Evolutionary conservation across 2,888 invertebrate genomes (phyloP).

Genomic region (Fragum whitleyi): DNA sequence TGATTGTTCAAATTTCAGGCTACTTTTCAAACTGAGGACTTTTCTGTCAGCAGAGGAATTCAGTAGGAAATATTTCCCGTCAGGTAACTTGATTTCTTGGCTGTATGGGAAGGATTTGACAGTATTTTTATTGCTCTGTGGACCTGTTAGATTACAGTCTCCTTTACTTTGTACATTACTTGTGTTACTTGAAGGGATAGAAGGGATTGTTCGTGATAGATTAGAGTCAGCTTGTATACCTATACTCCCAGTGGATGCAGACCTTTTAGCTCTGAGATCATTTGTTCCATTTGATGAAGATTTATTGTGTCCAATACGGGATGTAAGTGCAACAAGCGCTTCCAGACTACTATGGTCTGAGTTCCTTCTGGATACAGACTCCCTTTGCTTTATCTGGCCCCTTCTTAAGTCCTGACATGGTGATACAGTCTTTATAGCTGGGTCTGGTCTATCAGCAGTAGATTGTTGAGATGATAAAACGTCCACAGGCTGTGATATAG

Average conservation of each 20-base stretch:
- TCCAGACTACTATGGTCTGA: not conserved
- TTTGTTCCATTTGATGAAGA: not conserved
- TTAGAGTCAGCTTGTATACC: not conserved
- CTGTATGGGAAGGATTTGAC: slow-evolving; percentile 68
- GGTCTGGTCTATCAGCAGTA: not conserved
- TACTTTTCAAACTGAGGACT: not conserved
- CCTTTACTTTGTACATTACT: not conserved
- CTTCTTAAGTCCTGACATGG: not conserved
- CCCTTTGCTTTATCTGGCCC: not conserved
- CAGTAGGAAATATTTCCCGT: slow-evolving; percentile 46
- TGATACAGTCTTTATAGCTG: not conserved
- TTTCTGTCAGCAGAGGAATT: slow-evolving; percentile 11
- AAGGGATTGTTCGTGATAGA: too few species aligned
- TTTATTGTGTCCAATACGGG: slow-evolving; percentile 4
- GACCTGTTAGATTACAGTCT: not conserved
- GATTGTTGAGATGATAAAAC: not conserved
- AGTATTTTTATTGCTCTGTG: not conserved
- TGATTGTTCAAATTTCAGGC: not conserved
- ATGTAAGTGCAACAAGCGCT: not conserved
- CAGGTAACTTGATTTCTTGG: slow-evolving; percentile 66
- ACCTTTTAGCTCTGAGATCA: not conserved
- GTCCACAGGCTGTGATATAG: not conserved
- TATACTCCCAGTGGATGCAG: not conserved
- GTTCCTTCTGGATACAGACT: not conserved
- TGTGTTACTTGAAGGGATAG: too few species aligned